Percentiles rank a stretch among this genome's conserved stretches.
These are phyloP conservation scores for Ctenomys sociabilis DNA, from an alignment of 2,113 vertebrate species.

Conservation along the genomic window DNA sequence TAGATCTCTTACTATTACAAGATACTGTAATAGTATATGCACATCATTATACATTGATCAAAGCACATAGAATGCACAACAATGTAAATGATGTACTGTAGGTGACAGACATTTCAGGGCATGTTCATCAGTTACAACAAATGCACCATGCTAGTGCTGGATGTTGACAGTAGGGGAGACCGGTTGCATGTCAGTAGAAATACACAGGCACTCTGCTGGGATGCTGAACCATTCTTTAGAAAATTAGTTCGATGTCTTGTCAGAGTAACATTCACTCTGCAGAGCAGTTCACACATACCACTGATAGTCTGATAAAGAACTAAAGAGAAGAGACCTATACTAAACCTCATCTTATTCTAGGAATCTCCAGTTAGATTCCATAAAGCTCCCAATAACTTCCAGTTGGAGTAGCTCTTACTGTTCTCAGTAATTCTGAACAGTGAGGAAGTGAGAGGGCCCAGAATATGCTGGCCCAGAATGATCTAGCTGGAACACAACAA, in stretches of 20 bases:
- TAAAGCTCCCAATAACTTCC: neutral
- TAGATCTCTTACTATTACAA: neutral
- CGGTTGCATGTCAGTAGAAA: accelerated
- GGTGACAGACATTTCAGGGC: neutral
- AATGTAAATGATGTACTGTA: neutral
- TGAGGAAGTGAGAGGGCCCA: neutral
- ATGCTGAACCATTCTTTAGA: neutral
- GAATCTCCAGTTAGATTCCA: neutral
- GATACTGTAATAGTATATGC: neutral
- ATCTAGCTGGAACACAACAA: neutral
- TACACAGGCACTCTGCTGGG: neutral
- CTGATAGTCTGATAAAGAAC: neutral
- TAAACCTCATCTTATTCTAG: neutral
- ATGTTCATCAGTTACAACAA: neutral
- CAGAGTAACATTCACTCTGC: neutral
- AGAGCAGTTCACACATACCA: neutral
- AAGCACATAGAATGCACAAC: neutral
- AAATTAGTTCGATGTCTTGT: neutral
- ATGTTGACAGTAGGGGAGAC: accelerated
- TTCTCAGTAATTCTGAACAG: neutral
- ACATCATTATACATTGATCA: neutral
- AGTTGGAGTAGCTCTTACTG: neutral
- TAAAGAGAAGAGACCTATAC: neutral
- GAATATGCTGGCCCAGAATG: neutral
- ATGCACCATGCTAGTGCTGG: neutral